These are phyloP conservation scores for Drosophila funebris DNA, from an alignment of 1,140 invertebrate species.

Conservation along the genomic window DNA sequence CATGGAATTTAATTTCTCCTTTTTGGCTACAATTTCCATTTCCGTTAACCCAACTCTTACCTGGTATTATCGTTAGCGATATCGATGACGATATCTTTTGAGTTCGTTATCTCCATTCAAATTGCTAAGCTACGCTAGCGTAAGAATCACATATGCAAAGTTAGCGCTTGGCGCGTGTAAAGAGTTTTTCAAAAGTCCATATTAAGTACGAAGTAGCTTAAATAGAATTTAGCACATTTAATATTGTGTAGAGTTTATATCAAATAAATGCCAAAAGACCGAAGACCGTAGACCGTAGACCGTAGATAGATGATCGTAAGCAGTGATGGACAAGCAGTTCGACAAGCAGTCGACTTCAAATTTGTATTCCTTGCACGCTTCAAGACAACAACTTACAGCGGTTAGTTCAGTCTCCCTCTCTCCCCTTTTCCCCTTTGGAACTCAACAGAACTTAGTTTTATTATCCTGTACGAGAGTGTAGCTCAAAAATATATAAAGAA, in stretches of 20 bases:
- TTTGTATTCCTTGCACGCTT: constrained; percentile 65
- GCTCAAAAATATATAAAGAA: constrained; percentile 14
- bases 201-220: constrained; percentile 58
- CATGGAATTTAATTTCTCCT: constrained; percentile 8
- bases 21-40: constrained; percentile 46
- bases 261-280: constrained; percentile 69
- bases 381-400: constrained; percentile 5
- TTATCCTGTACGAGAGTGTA: constrained; percentile 21
- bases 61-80: constrained; percentile 21
- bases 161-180: constrained; percentile 46
- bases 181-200: constrained; percentile 69
- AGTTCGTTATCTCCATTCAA: too few species aligned
- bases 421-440: not conserved
- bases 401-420: not conserved
- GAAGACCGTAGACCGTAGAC: constrained; percentile 22
- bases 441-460: constrained; percentile 1
- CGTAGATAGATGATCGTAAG: not conserved
- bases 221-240: constrained; percentile 59
- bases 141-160: constrained; percentile 38
- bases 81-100: constrained; percentile 11
- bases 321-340: not conserved
- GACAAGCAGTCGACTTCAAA: not conserved
- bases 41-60: not conserved
- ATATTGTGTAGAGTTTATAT: constrained; percentile 61
- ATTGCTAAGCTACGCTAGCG: constrained; percentile 28